Conservation (phyloP, 2,888 invertebrate genomes). For the Zygogramma bicolorata region DNA sequence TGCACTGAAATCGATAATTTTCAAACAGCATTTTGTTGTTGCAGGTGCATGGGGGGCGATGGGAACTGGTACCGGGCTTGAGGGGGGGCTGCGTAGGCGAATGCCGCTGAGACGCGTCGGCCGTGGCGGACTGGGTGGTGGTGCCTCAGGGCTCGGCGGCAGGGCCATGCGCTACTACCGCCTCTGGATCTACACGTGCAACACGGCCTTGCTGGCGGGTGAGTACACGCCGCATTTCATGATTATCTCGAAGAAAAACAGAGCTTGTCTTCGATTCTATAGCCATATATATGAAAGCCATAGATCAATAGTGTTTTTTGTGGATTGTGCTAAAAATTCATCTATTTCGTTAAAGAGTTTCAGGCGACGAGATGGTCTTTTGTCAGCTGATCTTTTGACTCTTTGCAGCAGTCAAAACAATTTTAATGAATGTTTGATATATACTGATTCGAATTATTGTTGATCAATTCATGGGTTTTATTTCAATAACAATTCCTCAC, state of each 20-base stretch:
- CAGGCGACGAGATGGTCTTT: no score
- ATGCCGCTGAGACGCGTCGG: constrained; percentile 68
- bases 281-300: background rate
- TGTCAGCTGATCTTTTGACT: no score
- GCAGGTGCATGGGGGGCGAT: constrained; percentile 71
- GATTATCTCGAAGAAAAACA: background rate
- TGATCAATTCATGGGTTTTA: no score
- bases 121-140: constrained; percentile 66
- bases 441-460: no score
- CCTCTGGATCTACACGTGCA: constrained; percentile 94
- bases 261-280: background rate
- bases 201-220: constrained; percentile 86
- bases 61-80: constrained; percentile 62
- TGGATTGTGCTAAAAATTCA: no score
- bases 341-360: no score
- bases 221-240: background rate
- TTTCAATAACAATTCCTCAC: no score
- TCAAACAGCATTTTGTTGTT: no score
- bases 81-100: constrained; percentile 67
- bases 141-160: constrained; percentile 58
- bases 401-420: no score
- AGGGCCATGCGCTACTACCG: constrained; percentile 84
- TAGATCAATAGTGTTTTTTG: no score
- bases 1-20: no score
- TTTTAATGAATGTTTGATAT: no score